Evolutionary conservation across 37 sponge, comb jelly and placozoan genomes (phyloP).

Genomic region (Bolinopsis microptera): DNA sequence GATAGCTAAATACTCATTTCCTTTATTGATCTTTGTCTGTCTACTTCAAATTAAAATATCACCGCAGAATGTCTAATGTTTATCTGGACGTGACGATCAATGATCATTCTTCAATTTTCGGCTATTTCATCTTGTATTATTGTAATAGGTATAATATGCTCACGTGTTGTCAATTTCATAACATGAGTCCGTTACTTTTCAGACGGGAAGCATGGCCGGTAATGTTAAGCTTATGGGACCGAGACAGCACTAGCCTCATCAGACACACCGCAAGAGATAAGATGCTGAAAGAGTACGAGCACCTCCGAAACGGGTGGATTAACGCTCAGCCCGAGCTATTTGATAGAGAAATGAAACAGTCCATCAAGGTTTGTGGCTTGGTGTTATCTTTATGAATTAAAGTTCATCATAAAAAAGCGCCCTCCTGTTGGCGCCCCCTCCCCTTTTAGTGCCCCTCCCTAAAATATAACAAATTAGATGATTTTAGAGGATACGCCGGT

Average conservation of each 20-base stretch:
- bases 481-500: no score
- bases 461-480: no score
- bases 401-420: no score
- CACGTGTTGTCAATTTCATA: no score
- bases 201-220: conserved; percentile 28
- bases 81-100: not conserved
- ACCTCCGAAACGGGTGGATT: conserved; percentile 28
- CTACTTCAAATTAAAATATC: no score
- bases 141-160: no score
- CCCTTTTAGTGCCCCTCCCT: no score
- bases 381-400: not conserved
- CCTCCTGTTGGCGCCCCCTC: no score
- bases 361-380: not conserved
- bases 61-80: no score
- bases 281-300: not conserved
- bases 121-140: not conserved
- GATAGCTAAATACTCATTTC: no score
- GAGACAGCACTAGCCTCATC: not conserved
- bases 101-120: not conserved
- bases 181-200: no score
- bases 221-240: conserved; percentile 2
- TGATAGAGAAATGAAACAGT: conserved; percentile 28
- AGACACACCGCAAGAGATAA: not conserved
- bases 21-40: no score
- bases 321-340: conserved; percentile 21